A percentile compares a stretch with the other conserved stretches of the same genome.
Conservation (phyloP, 2,888 invertebrate genomes). For the Phragmatobia fuliginosa region DNA sequence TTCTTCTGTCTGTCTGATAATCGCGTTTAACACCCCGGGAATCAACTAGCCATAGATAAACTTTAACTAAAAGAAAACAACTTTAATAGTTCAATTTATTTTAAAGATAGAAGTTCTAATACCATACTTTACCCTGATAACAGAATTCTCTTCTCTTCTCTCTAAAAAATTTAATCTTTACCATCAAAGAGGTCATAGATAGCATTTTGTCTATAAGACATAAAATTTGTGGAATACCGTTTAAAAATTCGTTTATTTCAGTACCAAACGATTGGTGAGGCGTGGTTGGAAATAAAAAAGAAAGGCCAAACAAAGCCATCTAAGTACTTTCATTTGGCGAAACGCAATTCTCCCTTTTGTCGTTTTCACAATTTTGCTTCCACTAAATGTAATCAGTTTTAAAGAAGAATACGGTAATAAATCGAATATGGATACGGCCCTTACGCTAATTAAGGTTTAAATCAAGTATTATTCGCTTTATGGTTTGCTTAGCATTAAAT, state of each 20-base stretch:
- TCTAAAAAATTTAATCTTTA: constrained; percentile 11
- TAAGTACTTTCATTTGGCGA: constrained; percentile 26
- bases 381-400: constrained; percentile 29
- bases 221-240: constrained; percentile 18
- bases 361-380: constrained; percentile 10
- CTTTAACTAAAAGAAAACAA: too few species aligned
- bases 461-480: constrained; percentile 8
- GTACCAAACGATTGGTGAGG: constrained; percentile 16
- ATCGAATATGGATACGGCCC: constrained; percentile 20
- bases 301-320: constrained; percentile 26
- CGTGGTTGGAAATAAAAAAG: constrained; percentile 29
- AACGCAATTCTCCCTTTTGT: constrained; percentile 21
- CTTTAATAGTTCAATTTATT: neutral
- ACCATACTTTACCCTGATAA: neutral
- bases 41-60: too few species aligned
- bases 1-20: too few species aligned
- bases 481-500: neutral
- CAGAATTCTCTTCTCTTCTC: neutral
- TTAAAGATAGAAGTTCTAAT: neutral
- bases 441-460: constrained; percentile 14
- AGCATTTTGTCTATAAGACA: constrained; percentile 15
- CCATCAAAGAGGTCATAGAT: constrained; percentile 4
- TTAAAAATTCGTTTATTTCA: constrained; percentile 20
- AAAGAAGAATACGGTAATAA: constrained; percentile 21
- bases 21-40: too few species aligned